Evolutionary conservation across 2,888 invertebrate genomes (phyloP), one percentile per base, ranked within the genome.

Genomic region (Rhogogaster chlorosoma): DNA sequence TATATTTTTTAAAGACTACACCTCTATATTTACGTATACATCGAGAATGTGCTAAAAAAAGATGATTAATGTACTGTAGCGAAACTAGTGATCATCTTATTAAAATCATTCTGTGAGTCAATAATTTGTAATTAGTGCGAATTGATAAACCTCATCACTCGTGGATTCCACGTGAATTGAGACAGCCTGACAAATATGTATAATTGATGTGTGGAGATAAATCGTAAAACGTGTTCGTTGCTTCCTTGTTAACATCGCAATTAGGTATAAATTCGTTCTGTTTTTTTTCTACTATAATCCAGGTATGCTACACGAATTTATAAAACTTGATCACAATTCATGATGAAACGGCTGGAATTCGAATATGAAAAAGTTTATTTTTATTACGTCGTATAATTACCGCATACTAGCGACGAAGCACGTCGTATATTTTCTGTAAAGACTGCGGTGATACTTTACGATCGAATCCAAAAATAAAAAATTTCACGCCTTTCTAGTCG

Each of bases 321-420:
- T 45, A n/a, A n/a, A n/a, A 32, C 18, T 18, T 67, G 10, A 67
- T 67, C 32, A 32, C 6, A 32, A 32, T 67, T 67, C 18, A n/a
- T 32, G 7, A 67, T 67, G 1, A 6, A 67, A 29, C 18, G 32
- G 1, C 10, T 29, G 12, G 10, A 61, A 61, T 12, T 67, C 32
- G 12, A 12, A 32, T 18, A 26, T 4, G 32, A 67, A 26, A 18
- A 29, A 67, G 29, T 32, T 32, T 18, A 32, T 32, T 67, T 67
- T 32, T 67, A 67, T 32, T 12, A 32, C 67, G 15, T 32, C 12
- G 67, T 67, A 67, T 67, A 67, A 67, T 67, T 67, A 67, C 67
- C 18, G 1, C 67, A 67, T 15, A 67, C 18, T 32, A 15, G 32
- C 29, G 32, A 67, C 32, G 67, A 32, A 32, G 32, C 32, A 67